Base-by-base conservation (phyloP, 2,113 vertebrate genomes). In the Vulpes ferrilata region DNA sequence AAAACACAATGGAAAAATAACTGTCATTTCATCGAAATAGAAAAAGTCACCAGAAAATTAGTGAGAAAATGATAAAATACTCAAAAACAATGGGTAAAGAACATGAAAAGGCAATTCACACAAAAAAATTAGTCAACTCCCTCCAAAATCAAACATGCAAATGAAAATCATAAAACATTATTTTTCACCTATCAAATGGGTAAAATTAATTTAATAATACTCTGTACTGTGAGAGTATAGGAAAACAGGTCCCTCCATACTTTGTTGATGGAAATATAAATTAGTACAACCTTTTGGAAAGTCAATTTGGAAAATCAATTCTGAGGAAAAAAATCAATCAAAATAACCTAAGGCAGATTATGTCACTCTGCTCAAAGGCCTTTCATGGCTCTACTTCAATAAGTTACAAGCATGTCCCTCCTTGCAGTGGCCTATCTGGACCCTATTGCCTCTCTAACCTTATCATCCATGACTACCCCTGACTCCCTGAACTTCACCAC, bases 161-260 rank as follows among this genome's bases (percentile, higher is more conserved):
- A 90, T 67, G 85, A 94, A 95, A 85, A 73, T 57, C 74, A 62
- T 43, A 93, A 92, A 94, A 53, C 27, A 76, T 17, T 90, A 88
- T 30, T 86, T 96, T 69, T 32, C 16, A 82, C 12, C 10, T 69
- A 74, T 30, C 73, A 85, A 93, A 38, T 48, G 51, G 35, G 53
- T 69, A 93, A 96, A 86, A 90, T 86, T 80, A 67, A 20, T 48
- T 64, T 92, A 95, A 62, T 35, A 82, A 38, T 93, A 76, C 32
- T 69, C 53, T 62, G 22, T 73, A 16, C 74, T 64, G 13, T 57
- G 11, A 71, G 38, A 7, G 11, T 62, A 0, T 62, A 83, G 89
- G 23, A 59, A 89, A 69, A 82, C 13, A 94, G 53, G 30, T 76
- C n/a, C 12, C 27, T 51, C 67, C 30, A 32, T 64, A 69, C 27